These are phyloP conservation scores for Zaprionus capensis DNA, from an alignment of 1,140 invertebrate species.

Conservation along the genomic window DNA sequence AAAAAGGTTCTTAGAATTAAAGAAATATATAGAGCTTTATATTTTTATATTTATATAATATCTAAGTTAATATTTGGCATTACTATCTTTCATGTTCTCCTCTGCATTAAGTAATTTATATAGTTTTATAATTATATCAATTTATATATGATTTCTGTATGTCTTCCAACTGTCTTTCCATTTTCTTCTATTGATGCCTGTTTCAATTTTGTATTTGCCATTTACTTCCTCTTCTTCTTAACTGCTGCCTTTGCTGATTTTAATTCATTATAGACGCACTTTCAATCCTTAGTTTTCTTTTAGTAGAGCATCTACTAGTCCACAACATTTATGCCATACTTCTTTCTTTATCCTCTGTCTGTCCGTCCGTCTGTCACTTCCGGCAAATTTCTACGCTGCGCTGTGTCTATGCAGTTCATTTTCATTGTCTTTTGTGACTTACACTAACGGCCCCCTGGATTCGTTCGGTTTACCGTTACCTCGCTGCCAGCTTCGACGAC, in stretches of 20 bases:
- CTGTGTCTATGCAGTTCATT: constrained; percentile 40
- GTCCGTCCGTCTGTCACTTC: constrained; percentile 33
- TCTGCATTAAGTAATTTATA: background rate
- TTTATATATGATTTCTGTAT: background rate
- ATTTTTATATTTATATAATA: too few relatives aligned
- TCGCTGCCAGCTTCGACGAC: constrained; percentile 23
- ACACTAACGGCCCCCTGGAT: background rate
- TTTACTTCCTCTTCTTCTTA: background rate
- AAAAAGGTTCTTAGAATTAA: too few relatives aligned
- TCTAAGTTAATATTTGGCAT: background rate
- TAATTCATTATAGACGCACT: too few relatives aligned
- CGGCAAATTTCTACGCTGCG: constrained; percentile 23
- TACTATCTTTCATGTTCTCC: background rate
- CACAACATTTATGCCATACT: background rate
- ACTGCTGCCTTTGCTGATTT: too few relatives aligned
- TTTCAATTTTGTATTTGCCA: too few relatives aligned
- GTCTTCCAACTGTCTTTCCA: background rate
- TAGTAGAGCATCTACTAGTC: constrained; percentile 6
- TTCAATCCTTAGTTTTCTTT: background rate
- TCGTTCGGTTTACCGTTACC: constrained; percentile 30
- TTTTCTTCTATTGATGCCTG: background rate
- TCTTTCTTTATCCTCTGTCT: background rate
- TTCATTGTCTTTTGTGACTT: constrained; percentile 38
- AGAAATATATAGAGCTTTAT: too few relatives aligned
- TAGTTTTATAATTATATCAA: background rate